phyloP scores from a whole-genome alignment of 2,797 vertebrate species.

The Gymnothorax javanicus region DNA sequence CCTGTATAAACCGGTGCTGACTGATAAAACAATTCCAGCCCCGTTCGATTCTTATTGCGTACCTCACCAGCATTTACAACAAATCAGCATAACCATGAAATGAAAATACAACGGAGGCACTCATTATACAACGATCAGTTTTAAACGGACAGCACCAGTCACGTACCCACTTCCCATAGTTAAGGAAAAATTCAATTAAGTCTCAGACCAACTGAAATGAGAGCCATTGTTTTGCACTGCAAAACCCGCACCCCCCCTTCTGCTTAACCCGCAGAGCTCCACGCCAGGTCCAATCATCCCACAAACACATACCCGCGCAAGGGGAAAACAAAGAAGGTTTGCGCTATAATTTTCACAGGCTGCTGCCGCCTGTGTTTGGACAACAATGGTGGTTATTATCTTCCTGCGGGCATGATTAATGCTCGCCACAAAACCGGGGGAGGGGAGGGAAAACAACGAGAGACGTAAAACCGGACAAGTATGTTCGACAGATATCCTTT shows the following conservation, averaged over 20 bases:
- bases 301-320: not conserved
- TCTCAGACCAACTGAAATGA: not conserved
- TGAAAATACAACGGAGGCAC: not conserved
- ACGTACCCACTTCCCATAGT: too few species aligned
- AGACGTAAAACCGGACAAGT: not conserved
- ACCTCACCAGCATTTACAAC: not conserved
- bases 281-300: not conserved
- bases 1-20: not conserved
- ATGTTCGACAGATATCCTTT: not conserved
- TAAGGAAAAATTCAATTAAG: too few species aligned
- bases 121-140: too few species aligned
- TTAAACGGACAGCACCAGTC: too few species aligned
- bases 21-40: not conserved
- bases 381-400: not conserved
- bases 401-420: not conserved
- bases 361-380: not conserved
- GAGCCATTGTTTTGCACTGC: too few species aligned
- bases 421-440: not conserved
- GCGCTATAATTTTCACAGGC: not conserved
- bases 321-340: not conserved
- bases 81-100: not conserved
- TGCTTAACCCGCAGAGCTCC: not conserved
- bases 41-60: not conserved
- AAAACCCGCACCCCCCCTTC: too few species aligned
- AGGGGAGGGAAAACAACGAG: too few species aligned